These are phyloP conservation scores for Ciconia boyciana DNA, from an alignment of 2,113 vertebrate genomes.

Conservation along the genomic window DNA sequence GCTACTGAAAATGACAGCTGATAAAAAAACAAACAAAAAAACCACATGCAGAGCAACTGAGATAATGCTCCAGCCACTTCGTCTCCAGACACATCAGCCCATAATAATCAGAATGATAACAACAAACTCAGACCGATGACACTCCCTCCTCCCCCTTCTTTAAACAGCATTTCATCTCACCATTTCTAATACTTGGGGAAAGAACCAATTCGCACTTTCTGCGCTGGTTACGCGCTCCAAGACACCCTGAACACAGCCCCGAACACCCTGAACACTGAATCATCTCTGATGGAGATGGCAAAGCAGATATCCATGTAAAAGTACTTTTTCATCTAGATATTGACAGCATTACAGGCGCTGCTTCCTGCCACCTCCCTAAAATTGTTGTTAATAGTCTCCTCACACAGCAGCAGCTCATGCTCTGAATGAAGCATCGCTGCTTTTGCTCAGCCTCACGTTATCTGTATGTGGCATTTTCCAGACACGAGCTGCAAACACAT, in stretches of 20 bases:
- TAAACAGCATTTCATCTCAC: background rate
- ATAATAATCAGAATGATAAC: background rate
- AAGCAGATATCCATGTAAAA: background rate
- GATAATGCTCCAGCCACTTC: background rate
- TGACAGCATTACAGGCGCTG: background rate
- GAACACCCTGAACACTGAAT: background rate
- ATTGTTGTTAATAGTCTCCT: background rate
- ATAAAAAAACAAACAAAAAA: background rate
- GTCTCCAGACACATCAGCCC: background rate
- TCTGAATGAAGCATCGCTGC: background rate
- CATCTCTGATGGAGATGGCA: background rate
- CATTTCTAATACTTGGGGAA: background rate
- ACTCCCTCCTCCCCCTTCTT: background rate
- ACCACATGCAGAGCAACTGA: background rate
- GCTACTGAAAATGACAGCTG: background rate
- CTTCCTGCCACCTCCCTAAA: background rate
- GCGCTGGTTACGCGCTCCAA: fast-evolving
- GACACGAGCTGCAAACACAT: background rate
- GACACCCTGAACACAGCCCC: background rate
- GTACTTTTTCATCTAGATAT: background rate
- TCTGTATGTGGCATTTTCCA: background rate
- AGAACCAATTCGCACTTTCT: background rate
- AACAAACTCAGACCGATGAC: background rate
- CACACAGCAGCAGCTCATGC: background rate
- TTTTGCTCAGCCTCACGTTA: background rate